Evolutionary conservation across 2,888 invertebrate genomes (phyloP), one percentile per base, ranked within the genome.

Genomic region (Clunio marinus): DNA sequence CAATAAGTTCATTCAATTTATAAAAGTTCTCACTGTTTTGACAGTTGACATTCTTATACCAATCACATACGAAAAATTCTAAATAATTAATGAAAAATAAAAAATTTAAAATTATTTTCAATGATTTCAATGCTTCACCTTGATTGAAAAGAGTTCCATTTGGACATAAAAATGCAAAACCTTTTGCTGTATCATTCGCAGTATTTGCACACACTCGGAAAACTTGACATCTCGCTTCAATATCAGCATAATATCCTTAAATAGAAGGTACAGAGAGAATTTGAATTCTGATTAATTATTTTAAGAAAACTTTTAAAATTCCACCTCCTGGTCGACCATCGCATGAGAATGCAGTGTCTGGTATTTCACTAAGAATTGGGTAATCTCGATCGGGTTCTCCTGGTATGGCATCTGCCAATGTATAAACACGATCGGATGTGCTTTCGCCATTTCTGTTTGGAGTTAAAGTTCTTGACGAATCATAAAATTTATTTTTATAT

Each of bases 81-180:
- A 32, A 7, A 1, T 7, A 55, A 20, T 24, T 22, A 55, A 22
- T 13, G 10, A 10, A 45, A 27, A 17, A 55, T 13, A 5, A 15
- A 89, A 17, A 90, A 80, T 72, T 88, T 86, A 65, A 86, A 86
- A 74, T 91, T 91, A 37, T 89, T 78, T 65, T 82, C 83, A 73
- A 83, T 86, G 84, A 0, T 90, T 88, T 2, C 84, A 82, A 71
- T 83, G 84, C 35, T 17, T 13, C 17, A 66, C 66, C 91, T 41
- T 68, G 68, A 27, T 68, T 68, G 20, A 68, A 68, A 15, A 58
- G 58, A n/a, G 68, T 68, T 68, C 68, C 91, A 91, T 20, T 91
- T 90, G 75, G 91, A 91, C 28, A 89, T 89, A 70, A 89, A 86
- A 71, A 87, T 85, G 78, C 89, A 85, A 88, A 92, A 0, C 91